A percentile compares a stretch with the other conserved stretches of the same genome.
These are phyloP conservation scores for Sclerodermus sp. DNA, from an alignment of 2,888 invertebrate genomes.

Conservation along the genomic window DNA sequence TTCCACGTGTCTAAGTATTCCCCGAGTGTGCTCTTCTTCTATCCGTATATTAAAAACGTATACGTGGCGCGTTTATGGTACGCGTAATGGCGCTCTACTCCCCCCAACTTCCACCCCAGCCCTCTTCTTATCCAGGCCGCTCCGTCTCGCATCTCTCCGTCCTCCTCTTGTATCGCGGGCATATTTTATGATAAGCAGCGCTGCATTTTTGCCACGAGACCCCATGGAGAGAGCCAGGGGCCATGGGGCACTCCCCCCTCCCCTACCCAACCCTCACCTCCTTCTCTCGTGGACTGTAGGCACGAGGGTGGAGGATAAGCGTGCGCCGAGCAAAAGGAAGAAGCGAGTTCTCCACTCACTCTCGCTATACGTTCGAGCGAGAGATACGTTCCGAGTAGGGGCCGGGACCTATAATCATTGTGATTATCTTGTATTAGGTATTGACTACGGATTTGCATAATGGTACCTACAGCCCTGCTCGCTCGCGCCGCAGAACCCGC, in stretches of 20 bases:
- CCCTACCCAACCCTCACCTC: constrained; percentile 10
- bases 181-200: constrained; percentile 56
- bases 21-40: no score
- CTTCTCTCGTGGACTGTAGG: not conserved
- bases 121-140: not conserved
- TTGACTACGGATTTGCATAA: constrained; percentile 57
- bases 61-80: no score
- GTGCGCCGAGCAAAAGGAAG: constrained; percentile 7
- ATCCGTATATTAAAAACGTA: no score
- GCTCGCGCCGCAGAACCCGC: not conserved
- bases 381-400: constrained; percentile 14
- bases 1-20: no score
- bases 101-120: not conserved
- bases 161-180: constrained; percentile 32
- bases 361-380: constrained; percentile 4
- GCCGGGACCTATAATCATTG: constrained; percentile 52
- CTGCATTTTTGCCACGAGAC: constrained; percentile 42
- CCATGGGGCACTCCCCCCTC: constrained; percentile 25
- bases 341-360: constrained; percentile 1
- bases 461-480: constrained; percentile 40
- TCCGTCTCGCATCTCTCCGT: constrained; percentile 11
- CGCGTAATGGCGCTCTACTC: no score
- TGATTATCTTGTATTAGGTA: constrained; percentile 58
- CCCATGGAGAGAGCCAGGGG: constrained; percentile 22
- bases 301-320: constrained; percentile 9